A percentile compares a stretch with the other conserved stretches of the same genome.
Evolutionary conservation across 1,140 invertebrate genomes (phyloP).

Genomic region (Bombus difficillimus): DNA sequence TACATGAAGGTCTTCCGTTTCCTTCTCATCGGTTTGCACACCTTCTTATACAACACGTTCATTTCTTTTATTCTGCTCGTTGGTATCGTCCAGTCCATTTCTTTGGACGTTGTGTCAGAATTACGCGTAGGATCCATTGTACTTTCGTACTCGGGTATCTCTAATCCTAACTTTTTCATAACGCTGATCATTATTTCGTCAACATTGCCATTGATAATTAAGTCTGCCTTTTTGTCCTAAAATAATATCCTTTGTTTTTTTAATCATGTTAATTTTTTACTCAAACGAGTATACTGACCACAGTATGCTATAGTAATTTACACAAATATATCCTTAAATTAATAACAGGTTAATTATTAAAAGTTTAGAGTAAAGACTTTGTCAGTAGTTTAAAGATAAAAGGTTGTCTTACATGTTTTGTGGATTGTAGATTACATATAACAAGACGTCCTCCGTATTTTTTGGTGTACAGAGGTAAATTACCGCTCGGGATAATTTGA

Average conservation of each 20-base stretch:
- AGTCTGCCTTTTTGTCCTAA: conserved; percentile 95
- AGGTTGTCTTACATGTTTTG: conserved; percentile 92
- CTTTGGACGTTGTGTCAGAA: conserved; percentile 71
- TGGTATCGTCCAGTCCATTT: conserved; percentile 86
- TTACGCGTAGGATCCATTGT: conserved; percentile 87
- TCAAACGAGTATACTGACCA: conserved; percentile 85
- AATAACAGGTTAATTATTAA: conserved; percentile 15
- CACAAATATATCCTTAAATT: conserved; percentile 32
- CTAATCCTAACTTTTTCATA: conserved; percentile 88
- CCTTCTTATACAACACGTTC: conserved; percentile 83
- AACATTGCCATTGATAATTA: conserved; percentile 95
- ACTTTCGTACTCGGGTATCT: conserved; percentile 88
- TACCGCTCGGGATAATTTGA: conserved; percentile 98
- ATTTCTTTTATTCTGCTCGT: conserved; percentile 82
- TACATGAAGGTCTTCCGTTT: conserved; percentile 81
- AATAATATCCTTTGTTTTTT: conserved; percentile 69
- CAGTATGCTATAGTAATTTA: conserved; percentile 28
- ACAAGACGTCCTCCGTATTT: conserved; percentile 95
- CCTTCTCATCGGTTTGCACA: conserved; percentile 80
- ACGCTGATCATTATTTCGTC: conserved; percentile 92
- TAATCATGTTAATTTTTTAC: conserved; percentile 84
- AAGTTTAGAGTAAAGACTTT: too few species aligned
- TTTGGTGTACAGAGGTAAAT: conserved; percentile 94
- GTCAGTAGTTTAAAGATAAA: neutral
- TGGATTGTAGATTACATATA: conserved; percentile 98